Conservation (phyloP, 1,140 invertebrate genomes). For the Zaprionus ornatus region DNA sequence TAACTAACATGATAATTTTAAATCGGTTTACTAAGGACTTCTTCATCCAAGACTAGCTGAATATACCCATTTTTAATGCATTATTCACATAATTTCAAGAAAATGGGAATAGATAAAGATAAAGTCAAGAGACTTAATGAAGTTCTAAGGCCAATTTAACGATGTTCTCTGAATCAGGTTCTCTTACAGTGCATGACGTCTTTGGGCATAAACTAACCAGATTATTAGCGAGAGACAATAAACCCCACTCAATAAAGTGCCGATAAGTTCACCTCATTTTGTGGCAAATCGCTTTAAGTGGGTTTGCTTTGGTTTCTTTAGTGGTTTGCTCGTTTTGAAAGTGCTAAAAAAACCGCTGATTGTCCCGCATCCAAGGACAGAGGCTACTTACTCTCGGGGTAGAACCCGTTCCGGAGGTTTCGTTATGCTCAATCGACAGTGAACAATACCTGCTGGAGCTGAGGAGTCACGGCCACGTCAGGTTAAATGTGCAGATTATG, state of each 20-base stretch:
- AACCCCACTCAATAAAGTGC: background rate
- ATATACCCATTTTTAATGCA: background rate
- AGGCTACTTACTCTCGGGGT: background rate
- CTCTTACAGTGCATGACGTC: background rate
- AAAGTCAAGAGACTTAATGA: background rate
- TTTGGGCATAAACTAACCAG: background rate
- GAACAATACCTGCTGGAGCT: constrained; percentile 1
- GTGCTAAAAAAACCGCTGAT: constrained; percentile 3
- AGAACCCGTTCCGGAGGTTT: constrained; percentile 15
- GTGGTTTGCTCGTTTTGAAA: constrained; percentile 10
- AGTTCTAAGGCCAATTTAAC: background rate
- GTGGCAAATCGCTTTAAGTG: background rate
- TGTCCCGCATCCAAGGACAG: constrained; percentile 16
- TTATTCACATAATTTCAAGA: background rate
- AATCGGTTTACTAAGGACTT: no score
- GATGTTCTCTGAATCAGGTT: background rate
- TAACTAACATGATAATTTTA: no score
- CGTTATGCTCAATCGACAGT: constrained; percentile 28
- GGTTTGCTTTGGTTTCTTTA: background rate
- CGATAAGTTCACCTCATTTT: background rate
- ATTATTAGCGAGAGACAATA: background rate
- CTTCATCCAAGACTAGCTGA: no score
- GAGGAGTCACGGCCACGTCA: constrained; percentile 24
- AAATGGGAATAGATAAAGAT: background rate
- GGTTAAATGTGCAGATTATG: constrained; percentile 18